Conservation (phyloP, 2,797 vertebrate genomes). For the Rhinella marina region DNA sequence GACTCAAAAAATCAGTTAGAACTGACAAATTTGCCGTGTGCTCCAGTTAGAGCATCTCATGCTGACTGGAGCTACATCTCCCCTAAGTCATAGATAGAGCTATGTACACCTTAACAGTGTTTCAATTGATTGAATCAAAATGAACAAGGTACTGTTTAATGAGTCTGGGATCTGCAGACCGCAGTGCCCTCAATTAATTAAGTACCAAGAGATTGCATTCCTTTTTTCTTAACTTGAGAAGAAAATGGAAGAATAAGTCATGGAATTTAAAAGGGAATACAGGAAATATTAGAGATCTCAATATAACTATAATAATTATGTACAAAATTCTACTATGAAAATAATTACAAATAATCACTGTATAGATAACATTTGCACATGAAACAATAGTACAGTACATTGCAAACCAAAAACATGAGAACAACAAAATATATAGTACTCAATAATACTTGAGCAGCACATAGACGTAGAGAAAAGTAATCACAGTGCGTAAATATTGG, state of each 20-base stretch:
- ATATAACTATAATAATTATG: too few relatives aligned
- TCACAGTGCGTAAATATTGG: too few relatives aligned
- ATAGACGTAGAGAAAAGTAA: too few relatives aligned
- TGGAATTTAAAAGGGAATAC: neutral
- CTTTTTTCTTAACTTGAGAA: constrained; percentile 22
- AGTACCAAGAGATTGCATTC: neutral
- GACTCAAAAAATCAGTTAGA: constrained; percentile 36
- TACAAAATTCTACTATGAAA: too few relatives aligned
- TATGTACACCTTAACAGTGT: constrained; percentile 63
- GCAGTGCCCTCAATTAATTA: constrained; percentile 50
- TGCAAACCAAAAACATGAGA: too few relatives aligned
- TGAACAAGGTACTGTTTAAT: constrained; percentile 59
- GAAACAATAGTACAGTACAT: too few relatives aligned
- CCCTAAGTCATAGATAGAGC: constrained; percentile 39
- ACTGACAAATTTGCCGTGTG: constrained; percentile 25
- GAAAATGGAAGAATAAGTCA: neutral
- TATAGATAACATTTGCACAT: too few relatives aligned
- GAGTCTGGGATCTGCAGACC: constrained; percentile 29
- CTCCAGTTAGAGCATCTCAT: constrained; percentile 32
- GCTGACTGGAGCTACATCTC: constrained; percentile 9
- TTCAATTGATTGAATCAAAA: constrained; percentile 64
- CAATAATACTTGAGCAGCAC: too few relatives aligned
- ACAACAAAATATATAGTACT: too few relatives aligned
- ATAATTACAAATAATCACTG: too few relatives aligned
- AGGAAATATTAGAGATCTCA: neutral